Conservation (phyloP, 2,888 invertebrate genomes). For the Eupithecia insigniata region DNA sequence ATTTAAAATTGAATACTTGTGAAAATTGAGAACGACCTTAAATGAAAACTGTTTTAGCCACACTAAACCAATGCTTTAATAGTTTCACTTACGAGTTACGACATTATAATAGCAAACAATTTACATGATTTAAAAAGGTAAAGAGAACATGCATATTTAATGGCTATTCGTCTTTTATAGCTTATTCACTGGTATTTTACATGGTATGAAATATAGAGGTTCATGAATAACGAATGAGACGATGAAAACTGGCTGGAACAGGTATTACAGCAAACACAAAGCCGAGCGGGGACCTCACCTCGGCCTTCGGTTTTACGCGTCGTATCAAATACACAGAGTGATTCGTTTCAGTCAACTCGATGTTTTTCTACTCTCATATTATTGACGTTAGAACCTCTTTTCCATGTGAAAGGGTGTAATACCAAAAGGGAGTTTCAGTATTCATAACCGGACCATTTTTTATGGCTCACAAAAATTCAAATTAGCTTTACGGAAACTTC, state of each 20-base stretch:
- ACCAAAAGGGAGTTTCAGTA: conserved; percentile 22
- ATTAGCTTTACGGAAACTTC: conserved; percentile 25
- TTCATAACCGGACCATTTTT: conserved; percentile 31
- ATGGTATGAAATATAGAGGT: conserved; percentile 64
- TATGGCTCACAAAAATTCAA: conserved; percentile 29
- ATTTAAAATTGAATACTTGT: neutral
- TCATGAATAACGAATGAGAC: conserved; percentile 71
- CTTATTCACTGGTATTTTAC: conserved; percentile 53
- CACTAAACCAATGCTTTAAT: conserved; percentile 15
- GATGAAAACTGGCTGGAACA: conserved; percentile 62
- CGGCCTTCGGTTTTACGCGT: conserved; percentile 32
- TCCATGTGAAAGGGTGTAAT: conserved; percentile 20
- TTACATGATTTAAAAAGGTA: conserved; percentile 38
- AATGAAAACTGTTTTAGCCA: neutral
- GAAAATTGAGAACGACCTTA: neutral
- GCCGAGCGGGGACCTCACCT: conserved; percentile 27
- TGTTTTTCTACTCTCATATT: conserved; percentile 36
- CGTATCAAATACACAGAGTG: conserved; percentile 31
- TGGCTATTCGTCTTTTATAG: conserved; percentile 42
- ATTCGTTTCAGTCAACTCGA: conserved; percentile 41
- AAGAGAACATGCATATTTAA: conserved; percentile 36
- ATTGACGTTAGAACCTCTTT: conserved; percentile 32
- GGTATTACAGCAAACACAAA: conserved; percentile 49
- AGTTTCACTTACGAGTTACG: conserved; percentile 18
- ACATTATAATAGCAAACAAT: conserved; percentile 16